phyloP scores from a whole-genome alignment of 2,888 invertebrate species.

The Perithous albicinctus region DNA sequence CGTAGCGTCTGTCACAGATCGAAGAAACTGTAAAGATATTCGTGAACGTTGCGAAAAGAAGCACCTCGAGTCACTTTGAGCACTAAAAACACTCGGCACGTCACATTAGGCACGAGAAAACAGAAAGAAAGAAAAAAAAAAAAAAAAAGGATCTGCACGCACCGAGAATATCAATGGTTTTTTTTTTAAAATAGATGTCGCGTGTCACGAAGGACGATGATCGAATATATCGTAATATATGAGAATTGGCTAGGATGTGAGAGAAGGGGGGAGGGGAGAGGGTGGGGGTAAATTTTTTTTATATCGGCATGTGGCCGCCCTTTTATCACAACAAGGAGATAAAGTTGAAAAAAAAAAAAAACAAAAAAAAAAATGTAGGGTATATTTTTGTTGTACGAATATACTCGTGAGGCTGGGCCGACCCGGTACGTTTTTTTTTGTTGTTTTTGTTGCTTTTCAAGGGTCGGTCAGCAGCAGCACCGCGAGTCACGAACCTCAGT shows the following conservation, averaged over 20 bases:
- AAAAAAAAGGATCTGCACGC: too few relatives aligned
- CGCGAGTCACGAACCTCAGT: conserved; percentile 69
- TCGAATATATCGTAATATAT: too few relatives aligned
- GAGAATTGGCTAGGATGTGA: too few relatives aligned
- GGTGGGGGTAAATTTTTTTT: neutral
- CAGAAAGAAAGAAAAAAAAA: neutral
- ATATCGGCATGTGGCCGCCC: conserved; percentile 51
- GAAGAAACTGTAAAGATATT: neutral
- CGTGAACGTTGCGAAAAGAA: neutral
- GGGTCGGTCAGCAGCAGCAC: conserved; percentile 56
- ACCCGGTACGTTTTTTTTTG: too few relatives aligned
- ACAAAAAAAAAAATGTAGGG: too few relatives aligned
- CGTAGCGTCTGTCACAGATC: neutral
- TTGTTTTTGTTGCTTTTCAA: too few relatives aligned
- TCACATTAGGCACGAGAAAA: conserved; percentile 33
- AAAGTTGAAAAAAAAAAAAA: too few relatives aligned
- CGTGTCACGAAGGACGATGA: conserved; percentile 48
- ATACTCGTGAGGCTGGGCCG: conserved; percentile 55
- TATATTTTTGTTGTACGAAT: too few relatives aligned
- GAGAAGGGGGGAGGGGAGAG: neutral
- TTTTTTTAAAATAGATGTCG: conserved; percentile 57
- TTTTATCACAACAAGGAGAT: conserved; percentile 61
- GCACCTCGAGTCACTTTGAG: conserved; percentile 53
- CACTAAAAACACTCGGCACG: conserved; percentile 54
- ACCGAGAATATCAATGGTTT: conserved; percentile 67